Base-by-base conservation (phyloP, 92 coral and sea anemone species). In the Epizoanthus scotinus region DNA sequence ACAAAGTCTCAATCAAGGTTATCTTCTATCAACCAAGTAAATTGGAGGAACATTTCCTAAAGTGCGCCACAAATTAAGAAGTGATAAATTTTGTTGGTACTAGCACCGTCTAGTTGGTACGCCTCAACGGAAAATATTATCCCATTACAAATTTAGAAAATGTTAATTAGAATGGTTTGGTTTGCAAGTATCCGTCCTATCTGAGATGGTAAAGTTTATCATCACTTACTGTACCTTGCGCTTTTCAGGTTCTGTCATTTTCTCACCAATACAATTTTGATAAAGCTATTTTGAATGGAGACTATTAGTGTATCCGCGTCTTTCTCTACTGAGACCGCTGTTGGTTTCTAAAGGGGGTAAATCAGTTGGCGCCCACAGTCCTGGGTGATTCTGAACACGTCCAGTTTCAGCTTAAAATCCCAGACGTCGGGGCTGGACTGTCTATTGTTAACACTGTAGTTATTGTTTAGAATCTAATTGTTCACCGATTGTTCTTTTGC, bases 341-440 rank as follows among this genome's bases (percentile, higher is more conserved):
- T 68, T 42, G 3, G 40, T 10, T 70, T 71, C 77, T 38, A 71
- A 71, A 69, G 73, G 17, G 56, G 13, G 20, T 15, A 14, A 26
- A 63, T 63, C 69, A 26, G n/a, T 26, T 63, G 69, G 77, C 77
- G 77, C 61, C 77, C 62, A 22, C 42, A 25, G 34, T 49, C 61
- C 21, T 52, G 61, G n/a, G 18, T 52, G 77, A 52, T 63, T 52
- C 54, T 52, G 77, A 71, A 5, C 40, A 52, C 25, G 59, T 49
- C 12, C 52, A 71, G 27, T 47, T 44, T 53, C n/a, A 17, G 31
- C 55, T 44, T 54, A 68, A 24, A 8, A 24, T 44, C 19, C 78
- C 78, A 72, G 78, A 72, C 78, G 58, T 72, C 78, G 78, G 78
- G 78, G 42, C 78, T 54, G 78, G 29, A 53, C 27, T 2, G 21